Percentiles rank a stretch among this genome's conserved stretches.
phyloP scores from a whole-genome alignment of 2,888 invertebrate genomes.

The Drosophila anomalata region DNA sequence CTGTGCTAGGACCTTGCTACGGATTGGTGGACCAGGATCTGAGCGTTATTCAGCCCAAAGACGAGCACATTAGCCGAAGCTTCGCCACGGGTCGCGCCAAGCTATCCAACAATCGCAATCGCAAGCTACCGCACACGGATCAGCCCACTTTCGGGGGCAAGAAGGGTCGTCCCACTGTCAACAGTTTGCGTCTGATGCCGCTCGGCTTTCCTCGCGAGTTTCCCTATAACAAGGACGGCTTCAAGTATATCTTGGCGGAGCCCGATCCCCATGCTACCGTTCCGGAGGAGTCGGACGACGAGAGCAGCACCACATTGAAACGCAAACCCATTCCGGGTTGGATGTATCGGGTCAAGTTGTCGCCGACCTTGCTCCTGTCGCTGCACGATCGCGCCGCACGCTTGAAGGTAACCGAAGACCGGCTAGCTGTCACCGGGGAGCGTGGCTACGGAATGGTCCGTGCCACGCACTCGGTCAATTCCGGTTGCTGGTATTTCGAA shows the following conservation, averaged over 20 bases:
- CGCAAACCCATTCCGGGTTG: conserved; percentile 98
- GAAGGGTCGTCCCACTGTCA: conserved; percentile 87
- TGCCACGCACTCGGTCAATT: conserved; percentile 95
- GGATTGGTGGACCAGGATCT: conserved; percentile 91
- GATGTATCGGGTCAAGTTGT: conserved; percentile 95
- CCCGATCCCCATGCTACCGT: conserved; percentile 98
- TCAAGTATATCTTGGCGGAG: conserved; percentile 97
- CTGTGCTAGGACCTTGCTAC: conserved; percentile 89
- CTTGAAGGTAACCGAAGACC: conserved; percentile 95
- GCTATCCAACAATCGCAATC: too few species aligned
- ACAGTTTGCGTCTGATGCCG: conserved; percentile 88
- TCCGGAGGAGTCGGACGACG: conserved; percentile 97
- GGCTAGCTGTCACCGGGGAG: conserved; percentile 96
- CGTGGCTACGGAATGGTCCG: conserved; percentile 98
- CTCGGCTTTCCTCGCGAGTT: conserved; percentile 98
- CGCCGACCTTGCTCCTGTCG: conserved; percentile 93
- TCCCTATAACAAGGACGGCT: conserved; percentile 99
- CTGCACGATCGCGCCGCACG: conserved; percentile 97
- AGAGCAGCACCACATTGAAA: conserved; percentile 93
- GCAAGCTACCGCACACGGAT: too few species aligned
- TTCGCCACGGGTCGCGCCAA: too few species aligned
- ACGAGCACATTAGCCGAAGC: conserved; percentile 87
- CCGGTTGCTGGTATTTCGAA: conserved; percentile 99
- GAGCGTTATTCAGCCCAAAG: conserved; percentile 92
- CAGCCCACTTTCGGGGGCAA: conserved; percentile 84